Conservation (phyloP, 92 coral and sea anemone species). For the Heliopora coerulea region DNA sequence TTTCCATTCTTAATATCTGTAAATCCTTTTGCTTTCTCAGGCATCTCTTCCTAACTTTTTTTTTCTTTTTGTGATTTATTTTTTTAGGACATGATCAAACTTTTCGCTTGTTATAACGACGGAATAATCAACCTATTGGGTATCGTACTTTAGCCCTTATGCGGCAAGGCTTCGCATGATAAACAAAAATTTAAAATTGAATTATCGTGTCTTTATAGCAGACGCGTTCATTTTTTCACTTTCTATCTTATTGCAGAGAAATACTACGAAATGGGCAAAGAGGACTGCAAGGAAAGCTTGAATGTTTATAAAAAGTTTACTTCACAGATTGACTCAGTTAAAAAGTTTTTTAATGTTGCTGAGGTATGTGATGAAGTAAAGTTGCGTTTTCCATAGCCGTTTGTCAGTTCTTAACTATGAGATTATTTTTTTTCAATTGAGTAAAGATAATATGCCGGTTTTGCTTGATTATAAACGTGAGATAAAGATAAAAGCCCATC, state of each 20-base stretch:
- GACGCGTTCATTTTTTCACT: background rate
- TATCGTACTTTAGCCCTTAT: slow-evolving; percentile 24
- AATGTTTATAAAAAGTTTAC: slow-evolving; percentile 86
- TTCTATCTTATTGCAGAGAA: slow-evolving; percentile 50
- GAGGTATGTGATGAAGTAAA: slow-evolving; percentile 44
- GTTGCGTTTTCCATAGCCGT: background rate
- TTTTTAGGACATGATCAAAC: slow-evolving; percentile 80
- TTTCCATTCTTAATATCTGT: background rate
- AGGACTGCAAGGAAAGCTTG: slow-evolving; percentile 78
- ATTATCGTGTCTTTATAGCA: background rate
- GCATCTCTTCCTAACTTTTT: background rate
- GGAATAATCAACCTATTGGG: slow-evolving; percentile 92
- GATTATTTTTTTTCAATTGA: too few relatives aligned
- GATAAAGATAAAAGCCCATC: too few relatives aligned
- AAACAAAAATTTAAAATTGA: background rate
- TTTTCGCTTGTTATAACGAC: slow-evolving; percentile 98
- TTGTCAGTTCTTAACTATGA: too few relatives aligned
- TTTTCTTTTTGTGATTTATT: background rate
- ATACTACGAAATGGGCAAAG: slow-evolving; percentile 91
- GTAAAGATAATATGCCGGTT: too few relatives aligned
- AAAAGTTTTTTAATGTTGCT: slow-evolving; percentile 84
- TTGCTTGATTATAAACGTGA: too few relatives aligned
- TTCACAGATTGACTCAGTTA: slow-evolving; percentile 78
- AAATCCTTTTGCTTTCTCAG: background rate
- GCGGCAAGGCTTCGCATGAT: too few relatives aligned